These are phyloP conservation scores for Hippolais icterina DNA, from an alignment of 2,113 vertebrate genomes.

Conservation along the genomic window DNA sequence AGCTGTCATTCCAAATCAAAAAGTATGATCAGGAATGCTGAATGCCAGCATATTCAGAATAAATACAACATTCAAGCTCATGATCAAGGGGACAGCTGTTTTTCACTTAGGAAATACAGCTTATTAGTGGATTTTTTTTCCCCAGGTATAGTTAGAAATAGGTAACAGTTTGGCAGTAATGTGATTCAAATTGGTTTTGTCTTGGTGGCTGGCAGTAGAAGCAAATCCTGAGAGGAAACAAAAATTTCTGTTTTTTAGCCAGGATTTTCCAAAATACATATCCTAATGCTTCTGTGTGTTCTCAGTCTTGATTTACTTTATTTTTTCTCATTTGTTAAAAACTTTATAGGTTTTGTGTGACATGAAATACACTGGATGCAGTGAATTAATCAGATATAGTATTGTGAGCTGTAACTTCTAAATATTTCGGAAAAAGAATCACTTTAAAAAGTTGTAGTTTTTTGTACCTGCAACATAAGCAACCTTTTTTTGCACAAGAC, in stretches of 20 bases:
- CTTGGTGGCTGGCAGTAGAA: neutral
- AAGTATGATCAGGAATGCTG: neutral
- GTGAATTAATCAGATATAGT: neutral
- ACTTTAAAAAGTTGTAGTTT: neutral
- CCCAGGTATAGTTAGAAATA: neutral
- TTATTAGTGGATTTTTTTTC: rapidly evolving
- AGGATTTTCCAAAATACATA: neutral
- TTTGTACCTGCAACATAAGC: neutral
- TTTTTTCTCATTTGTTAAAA: neutral
- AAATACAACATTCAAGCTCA: neutral
- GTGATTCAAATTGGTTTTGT: neutral
- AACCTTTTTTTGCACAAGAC: neutral
- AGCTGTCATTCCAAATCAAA: neutral
- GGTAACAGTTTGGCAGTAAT: neutral
- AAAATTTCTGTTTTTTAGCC: neutral
- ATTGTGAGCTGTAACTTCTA: neutral
- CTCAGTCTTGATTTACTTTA: neutral
- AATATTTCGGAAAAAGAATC: neutral
- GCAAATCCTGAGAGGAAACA: neutral
- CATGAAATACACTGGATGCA: neutral
- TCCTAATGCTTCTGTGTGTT: neutral
- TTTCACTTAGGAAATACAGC: neutral
- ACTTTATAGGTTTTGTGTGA: neutral
- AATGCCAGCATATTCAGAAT: neutral
- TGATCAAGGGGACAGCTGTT: neutral